Percentiles rank a stretch among this genome's conserved stretches.
Conservation (phyloP, 2,113 vertebrate genomes). For the Pseudois nayaur region DNA sequence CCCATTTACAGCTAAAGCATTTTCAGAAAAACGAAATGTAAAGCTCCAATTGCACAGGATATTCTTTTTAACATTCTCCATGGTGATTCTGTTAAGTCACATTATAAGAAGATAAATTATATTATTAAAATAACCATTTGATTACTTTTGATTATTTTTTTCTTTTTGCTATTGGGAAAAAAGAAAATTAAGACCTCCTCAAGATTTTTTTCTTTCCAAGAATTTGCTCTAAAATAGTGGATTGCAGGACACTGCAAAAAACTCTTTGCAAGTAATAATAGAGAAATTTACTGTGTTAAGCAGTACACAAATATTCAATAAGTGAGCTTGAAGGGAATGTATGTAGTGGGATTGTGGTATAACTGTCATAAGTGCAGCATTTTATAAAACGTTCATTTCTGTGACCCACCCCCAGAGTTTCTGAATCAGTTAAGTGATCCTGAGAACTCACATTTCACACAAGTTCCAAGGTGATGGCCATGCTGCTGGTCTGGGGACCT, state of each 20-base stretch:
- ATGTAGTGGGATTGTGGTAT: no score
- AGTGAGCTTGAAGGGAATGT: neutral
- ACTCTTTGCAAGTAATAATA: neutral
- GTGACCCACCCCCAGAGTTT: neutral
- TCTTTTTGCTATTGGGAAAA: rapidly evolving
- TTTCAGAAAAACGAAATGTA: neutral
- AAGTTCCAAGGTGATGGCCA: neutral
- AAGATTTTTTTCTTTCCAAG: neutral
- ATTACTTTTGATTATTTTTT: neutral
- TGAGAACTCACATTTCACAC: neutral
- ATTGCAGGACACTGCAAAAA: rapidly evolving
- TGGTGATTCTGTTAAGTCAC: rapidly evolving
- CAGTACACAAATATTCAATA: neutral
- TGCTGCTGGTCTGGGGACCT: rapidly evolving
- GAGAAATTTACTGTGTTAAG: neutral
- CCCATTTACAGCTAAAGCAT: neutral
- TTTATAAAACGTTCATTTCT: neutral
- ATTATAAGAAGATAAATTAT: neutral
- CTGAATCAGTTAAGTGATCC: neutral
- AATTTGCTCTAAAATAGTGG: neutral
- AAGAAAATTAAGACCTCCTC: neutral
- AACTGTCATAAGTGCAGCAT: neutral
- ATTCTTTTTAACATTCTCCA: neutral
- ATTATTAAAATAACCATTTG: neutral
- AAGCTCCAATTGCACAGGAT: neutral